Evolutionary conservation across 2,888 invertebrate species (phyloP), one percentile per base, ranked within the genome.

Genomic region (Gastrophysa polygoni): DNA sequence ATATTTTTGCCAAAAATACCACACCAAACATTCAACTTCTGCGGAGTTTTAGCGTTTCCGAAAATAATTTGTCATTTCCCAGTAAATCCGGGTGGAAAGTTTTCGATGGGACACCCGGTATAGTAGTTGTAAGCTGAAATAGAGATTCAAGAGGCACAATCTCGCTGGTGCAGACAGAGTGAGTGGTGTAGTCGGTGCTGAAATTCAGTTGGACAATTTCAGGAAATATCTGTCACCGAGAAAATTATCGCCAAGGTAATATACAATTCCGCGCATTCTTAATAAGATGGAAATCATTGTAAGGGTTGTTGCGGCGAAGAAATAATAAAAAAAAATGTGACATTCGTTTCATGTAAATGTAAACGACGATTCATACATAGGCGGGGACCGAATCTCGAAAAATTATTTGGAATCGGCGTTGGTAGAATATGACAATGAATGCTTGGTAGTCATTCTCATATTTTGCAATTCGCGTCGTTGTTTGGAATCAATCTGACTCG

Each of bases 241-340:
- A 69, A 71, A 75, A 73, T 75, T 75, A 75, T 73, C 72, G 68
- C 73, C 57, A 67, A 69, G 70, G 68, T 68, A 64, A 69, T 74
- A 75, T 74, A 75, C 75, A 76, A 76, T 76, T 75, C 74, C 73
- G 66, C 74, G 73, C 74, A 74, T 77, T 77, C 76, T 75, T 77
- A 77, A 77, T 78, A 77, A 76, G 75, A 78, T 74, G 77, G 73
- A 74, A 77, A 77, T 75, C 74, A 76, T 70, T 72, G 75, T 72
- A 69, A 69, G 69, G 69, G 59, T 59, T 59, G 63, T 52, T 48
- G 63, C 59, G 57, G 57, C 38, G 52, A 63, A 63, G 63, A 63
- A 59, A 70, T 77, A 77, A 77, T 77, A 76, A 77, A 77, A n/a
- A 34, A 76, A 74, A 73, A 73, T 70, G 71, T 74, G 73, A 72